Percentiles rank a stretch among this genome's conserved stretches.
phyloP scores from a whole-genome alignment of 2,113 vertebrate species.

The Eulemur rufifrons region DNA sequence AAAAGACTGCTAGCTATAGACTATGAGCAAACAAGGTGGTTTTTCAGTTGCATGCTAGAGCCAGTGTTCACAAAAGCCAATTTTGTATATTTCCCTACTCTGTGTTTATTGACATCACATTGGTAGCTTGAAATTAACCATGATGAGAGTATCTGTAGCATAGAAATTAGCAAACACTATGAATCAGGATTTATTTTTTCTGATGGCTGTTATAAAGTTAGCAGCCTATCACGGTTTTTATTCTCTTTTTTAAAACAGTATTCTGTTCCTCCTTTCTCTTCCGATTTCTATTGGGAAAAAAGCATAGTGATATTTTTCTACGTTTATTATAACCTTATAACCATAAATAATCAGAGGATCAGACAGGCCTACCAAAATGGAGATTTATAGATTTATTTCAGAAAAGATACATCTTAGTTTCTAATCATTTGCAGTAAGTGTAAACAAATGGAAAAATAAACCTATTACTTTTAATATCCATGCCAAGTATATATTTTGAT shows the following conservation, averaged over 20 bases:
- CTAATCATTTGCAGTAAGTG: neutral
- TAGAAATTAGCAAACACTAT: neutral
- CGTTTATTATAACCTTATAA: neutral
- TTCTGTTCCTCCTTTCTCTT: neutral
- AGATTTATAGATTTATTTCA: neutral
- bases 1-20: neutral
- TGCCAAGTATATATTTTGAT: neutral
- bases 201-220: neutral
- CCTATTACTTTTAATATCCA: neutral
- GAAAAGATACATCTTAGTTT: neutral
- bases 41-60: neutral
- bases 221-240: neutral
- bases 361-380: neutral
- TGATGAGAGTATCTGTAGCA: neutral
- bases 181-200: neutral
- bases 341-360: neutral
- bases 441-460: neutral
- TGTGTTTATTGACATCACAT: neutral
- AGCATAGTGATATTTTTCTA: fast-evolving
- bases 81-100: neutral
- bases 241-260: neutral
- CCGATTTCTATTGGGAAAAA: neutral
- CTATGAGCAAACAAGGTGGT: neutral
- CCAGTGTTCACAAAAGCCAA: neutral
- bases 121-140: neutral